phyloP scores from a whole-genome alignment of 2,888 invertebrate genomes.

The Anodontia alba region DNA sequence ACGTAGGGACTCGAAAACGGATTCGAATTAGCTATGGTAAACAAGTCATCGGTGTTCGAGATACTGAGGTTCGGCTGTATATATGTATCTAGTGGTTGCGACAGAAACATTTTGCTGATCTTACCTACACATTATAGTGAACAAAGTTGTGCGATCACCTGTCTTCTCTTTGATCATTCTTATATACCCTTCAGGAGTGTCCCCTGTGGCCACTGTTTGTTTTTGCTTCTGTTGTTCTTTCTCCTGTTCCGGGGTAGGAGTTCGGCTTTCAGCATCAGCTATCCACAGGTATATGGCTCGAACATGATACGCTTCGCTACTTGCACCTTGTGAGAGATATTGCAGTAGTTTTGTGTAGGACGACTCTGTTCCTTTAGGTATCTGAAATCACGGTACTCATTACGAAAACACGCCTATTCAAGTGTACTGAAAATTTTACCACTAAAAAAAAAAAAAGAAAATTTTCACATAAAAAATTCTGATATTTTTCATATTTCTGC shows the following conservation, averaged over 20 bases:
- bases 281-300: conserved; percentile 57
- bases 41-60: no score
- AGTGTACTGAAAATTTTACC: no score
- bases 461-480: no score
- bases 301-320: conserved; percentile 44
- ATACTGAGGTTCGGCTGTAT: no score
- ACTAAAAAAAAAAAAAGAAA: no score
- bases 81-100: no score
- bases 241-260: conserved; percentile 20
- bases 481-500: no score
- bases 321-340: conserved; percentile 38
- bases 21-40: no score
- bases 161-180: conserved; percentile 49
- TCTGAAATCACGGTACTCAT: no score
- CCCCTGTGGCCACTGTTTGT: not conserved
- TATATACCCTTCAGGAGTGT: conserved; percentile 62
- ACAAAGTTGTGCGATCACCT: conserved; percentile 54
- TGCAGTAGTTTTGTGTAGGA: conserved; percentile 40
- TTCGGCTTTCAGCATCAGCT: conserved; percentile 35
- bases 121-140: conserved; percentile 62
- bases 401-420: no score
- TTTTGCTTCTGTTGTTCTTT: conserved; percentile 6
- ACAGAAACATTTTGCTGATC: no score
- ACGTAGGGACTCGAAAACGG: no score
- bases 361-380: conserved; percentile 29